Percentiles rank a stretch among this genome's conserved stretches.
Conservation (phyloP, 2,797 vertebrate genomes). For the Hyperoplus immaculatus region DNA sequence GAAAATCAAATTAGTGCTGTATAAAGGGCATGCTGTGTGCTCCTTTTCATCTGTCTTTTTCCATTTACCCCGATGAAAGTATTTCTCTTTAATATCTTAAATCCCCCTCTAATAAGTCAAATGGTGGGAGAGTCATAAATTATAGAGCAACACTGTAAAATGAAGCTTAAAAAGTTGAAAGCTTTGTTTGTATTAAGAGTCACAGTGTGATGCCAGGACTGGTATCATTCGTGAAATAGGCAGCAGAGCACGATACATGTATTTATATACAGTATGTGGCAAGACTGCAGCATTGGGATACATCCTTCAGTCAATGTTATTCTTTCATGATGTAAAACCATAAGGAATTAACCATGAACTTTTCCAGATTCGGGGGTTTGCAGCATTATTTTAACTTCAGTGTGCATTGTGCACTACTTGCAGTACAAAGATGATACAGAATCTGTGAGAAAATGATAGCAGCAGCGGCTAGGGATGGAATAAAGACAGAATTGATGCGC, state of each 20-base stretch:
- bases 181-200: slow-evolving; percentile 4
- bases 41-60: slow-evolving; percentile 49
- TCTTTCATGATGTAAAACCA: not conserved
- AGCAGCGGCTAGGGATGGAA: not conserved
- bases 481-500: not conserved
- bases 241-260: not conserved
- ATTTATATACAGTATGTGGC: not conserved
- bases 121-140: slow-evolving; percentile 15
- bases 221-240: not conserved
- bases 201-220: not conserved
- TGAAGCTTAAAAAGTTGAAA: slow-evolving; percentile 1
- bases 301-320: not conserved
- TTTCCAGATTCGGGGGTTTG: not conserved
- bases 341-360: not conserved
- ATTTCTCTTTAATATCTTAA: slow-evolving; percentile 51
- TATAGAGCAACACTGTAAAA: not conserved
- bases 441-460: not conserved
- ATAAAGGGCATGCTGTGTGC: slow-evolving; percentile 21
- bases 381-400: not conserved
- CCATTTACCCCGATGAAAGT: slow-evolving; percentile 51
- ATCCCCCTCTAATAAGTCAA: slow-evolving; percentile 54
- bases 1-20: slow-evolving; percentile 53
- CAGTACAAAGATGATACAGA: not conserved
- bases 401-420: not conserved
- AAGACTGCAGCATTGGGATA: not conserved